Conservation (phyloP, 2,888 invertebrate species). For the Tenthredo amoena region DNA sequence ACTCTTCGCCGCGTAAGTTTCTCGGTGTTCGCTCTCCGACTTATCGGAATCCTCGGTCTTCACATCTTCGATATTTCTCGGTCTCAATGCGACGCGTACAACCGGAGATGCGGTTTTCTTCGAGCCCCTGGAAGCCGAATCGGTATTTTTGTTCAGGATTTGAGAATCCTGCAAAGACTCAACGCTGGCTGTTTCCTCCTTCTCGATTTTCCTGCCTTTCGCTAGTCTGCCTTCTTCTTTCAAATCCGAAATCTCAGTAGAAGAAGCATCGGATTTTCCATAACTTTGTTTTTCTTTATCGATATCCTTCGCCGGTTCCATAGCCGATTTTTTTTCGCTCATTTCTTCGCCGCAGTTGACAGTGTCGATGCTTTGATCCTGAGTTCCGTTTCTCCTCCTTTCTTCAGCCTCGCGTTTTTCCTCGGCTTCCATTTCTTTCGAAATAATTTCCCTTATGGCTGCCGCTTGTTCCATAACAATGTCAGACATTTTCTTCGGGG, state of each 20-base stretch:
- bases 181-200: slow-evolving; percentile 14
- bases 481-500: slow-evolving; percentile 64
- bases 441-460: slow-evolving; percentile 72
- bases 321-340: neutral
- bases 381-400: slow-evolving; percentile 40
- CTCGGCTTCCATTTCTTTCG: slow-evolving; percentile 58
- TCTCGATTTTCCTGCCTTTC: slow-evolving; percentile 55
- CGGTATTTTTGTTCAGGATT: neutral
- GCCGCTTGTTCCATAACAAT: slow-evolving; percentile 73
- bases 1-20: neutral
- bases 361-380: slow-evolving; percentile 33
- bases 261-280: neutral
- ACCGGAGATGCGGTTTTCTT: neutral
- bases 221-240: neutral
- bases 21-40: neutral
- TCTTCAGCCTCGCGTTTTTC: slow-evolving; percentile 44
- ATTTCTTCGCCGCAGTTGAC: slow-evolving; percentile 58
- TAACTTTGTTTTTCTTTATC: neutral
- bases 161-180: neutral
- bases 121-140: neutral
- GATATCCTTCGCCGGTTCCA: neutral
- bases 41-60: neutral
- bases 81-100: slow-evolving; percentile 15
- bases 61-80: neutral
- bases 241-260: neutral